These are phyloP conservation scores for Macroglossus sobrinus DNA, from an alignment of 2,113 vertebrate species.

Conservation along the genomic window DNA sequence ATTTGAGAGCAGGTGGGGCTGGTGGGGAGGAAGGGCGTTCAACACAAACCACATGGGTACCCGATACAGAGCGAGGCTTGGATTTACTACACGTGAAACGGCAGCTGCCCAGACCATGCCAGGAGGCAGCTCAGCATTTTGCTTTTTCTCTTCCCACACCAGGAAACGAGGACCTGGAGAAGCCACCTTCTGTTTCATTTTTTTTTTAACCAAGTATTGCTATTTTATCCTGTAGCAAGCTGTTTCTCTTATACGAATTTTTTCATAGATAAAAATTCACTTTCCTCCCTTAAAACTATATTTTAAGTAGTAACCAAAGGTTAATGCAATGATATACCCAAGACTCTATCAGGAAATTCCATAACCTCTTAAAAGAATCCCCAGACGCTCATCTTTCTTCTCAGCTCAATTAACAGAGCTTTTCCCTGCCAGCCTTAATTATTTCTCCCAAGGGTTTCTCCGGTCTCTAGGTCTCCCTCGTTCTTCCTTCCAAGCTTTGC, in stretches of 20 bases:
- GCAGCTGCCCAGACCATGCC: neutral
- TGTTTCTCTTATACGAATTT: neutral
- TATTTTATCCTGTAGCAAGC: neutral
- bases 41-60: accelerated
- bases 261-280: neutral
- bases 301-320: conserved; percentile 8
- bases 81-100: accelerated
- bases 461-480: neutral
- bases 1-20: neutral
- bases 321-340: neutral
- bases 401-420: conserved; percentile 39
- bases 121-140: neutral
- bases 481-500: neutral
- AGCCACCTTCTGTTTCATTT: neutral
- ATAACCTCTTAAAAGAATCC: neutral
- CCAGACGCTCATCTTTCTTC: conserved; percentile 35
- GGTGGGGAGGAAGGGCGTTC: neutral
- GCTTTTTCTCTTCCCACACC: neutral
- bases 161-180: neutral
- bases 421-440: conserved; percentile 46
- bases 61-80: accelerated
- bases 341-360: conserved; percentile 29
- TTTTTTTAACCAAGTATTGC: neutral
- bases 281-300: neutral
- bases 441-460: conserved; percentile 19